Percentiles rank a stretch among this genome's conserved stretches.
phyloP scores from a whole-genome alignment of 1,140 invertebrate species.

The Pseudomyrmex cubaensis region DNA sequence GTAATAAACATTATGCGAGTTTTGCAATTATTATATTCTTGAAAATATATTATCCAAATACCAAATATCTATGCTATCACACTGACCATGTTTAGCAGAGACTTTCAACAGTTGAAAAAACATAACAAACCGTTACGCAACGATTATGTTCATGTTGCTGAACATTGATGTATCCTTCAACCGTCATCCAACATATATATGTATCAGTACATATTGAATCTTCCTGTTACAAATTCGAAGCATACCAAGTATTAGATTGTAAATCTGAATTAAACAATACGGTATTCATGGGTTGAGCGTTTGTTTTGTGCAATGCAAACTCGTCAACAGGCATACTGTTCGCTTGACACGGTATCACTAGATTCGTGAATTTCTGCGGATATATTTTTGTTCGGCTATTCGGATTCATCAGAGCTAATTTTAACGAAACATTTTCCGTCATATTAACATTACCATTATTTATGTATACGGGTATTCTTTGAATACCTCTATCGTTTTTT shows the following conservation, averaged over 20 bases:
- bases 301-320: neutral
- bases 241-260: neutral
- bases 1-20: no score
- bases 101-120: no score
- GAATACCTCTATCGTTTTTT: neutral
- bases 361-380: neutral
- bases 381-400: slow-evolving; percentile 5
- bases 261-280: neutral
- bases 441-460: neutral
- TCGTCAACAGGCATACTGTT: neutral
- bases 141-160: neutral
- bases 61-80: no score
- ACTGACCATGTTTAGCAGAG: no score
- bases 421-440: slow-evolving; percentile 10
- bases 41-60: no score
- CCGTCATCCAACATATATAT: neutral
- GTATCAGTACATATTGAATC: neutral
- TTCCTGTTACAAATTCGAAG: neutral
- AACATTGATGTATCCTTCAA: slow-evolving; percentile 23
- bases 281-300: neutral
- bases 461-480: slow-evolving; percentile 28
- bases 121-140: neutral
- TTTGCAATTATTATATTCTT: no score
- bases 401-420: slow-evolving; percentile 11
- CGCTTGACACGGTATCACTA: neutral